Conservation (phyloP, 2,113 vertebrate genomes). For the Nicator chloris region DNA sequence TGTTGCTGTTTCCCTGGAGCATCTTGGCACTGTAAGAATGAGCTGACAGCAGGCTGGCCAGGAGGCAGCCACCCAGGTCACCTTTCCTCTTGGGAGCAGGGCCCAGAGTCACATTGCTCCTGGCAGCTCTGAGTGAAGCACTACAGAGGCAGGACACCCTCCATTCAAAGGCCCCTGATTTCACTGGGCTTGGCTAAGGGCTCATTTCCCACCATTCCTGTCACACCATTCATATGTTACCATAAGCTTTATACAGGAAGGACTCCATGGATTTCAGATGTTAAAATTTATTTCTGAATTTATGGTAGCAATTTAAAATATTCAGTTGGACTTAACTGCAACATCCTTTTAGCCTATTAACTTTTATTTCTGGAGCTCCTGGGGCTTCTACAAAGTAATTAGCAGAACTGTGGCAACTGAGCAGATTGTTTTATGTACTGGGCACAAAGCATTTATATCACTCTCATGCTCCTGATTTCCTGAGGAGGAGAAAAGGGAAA, state of each 20-base stretch:
- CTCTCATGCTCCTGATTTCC: not conserved
- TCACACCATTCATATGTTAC: not conserved
- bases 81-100: not conserved
- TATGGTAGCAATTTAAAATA: slow-evolving; percentile 53
- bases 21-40: not conserved
- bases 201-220: not conserved
- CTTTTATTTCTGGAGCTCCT: slow-evolving; percentile 49
- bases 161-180: not conserved
- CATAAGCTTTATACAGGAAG: not conserved
- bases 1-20: not conserved
- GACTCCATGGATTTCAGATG: not conserved
- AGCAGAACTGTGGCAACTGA: slow-evolving; percentile 41
- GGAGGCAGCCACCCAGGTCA: not conserved
- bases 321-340: slow-evolving; percentile 23
- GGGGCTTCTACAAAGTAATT: slow-evolving; percentile 47
- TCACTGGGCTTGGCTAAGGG: not conserved
- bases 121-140: not conserved
- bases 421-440: slow-evolving; percentile 20
- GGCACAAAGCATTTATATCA: not conserved
- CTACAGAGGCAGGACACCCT: not conserved
- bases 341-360: slow-evolving; percentile 43
- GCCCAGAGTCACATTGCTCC: not conserved
- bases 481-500: not conserved
- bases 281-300: slow-evolving; percentile 34
- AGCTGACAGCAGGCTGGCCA: not conserved